A percentile compares a stretch with the other conserved stretches of the same genome.
phyloP scores from a whole-genome alignment of 2,888 invertebrate species.

The Drosophila mulleri region DNA sequence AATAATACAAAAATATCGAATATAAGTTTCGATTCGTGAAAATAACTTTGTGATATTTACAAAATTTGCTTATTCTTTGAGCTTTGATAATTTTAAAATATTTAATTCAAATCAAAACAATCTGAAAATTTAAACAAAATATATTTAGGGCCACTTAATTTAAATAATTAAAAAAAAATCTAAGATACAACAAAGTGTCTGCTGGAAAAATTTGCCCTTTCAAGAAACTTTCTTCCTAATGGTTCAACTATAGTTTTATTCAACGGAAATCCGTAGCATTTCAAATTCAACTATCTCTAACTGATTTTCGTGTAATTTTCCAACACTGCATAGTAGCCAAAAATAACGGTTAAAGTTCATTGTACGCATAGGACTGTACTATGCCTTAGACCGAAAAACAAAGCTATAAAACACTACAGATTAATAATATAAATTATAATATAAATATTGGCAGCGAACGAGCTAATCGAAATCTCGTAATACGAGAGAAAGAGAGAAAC shows the following conservation, averaged over 20 bases:
- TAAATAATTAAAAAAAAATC: background rate
- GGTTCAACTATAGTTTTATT: too few species aligned
- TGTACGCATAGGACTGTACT: conserved; percentile 33
- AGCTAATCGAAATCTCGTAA: conserved; percentile 44
- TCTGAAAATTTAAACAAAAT: background rate
- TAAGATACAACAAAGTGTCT: too few species aligned
- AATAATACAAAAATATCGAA: background rate
- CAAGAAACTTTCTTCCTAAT: too few species aligned
- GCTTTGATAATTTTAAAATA: background rate
- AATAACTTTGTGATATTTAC: background rate
- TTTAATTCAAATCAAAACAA: background rate
- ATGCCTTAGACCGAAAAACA: conserved; percentile 25
- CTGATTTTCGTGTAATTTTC: background rate
- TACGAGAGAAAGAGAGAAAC: conserved; percentile 1
- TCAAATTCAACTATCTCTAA: background rate
- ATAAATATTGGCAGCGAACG: conserved; percentile 22
- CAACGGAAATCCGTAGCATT: too few species aligned
- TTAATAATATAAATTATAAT: conserved; percentile 19
- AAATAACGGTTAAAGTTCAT: conserved; percentile 35
- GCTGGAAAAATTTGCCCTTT: too few species aligned
- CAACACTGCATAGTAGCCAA: conserved; percentile 5
- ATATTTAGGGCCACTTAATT: background rate
- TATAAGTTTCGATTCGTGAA: background rate
- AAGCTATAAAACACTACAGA: conserved; percentile 31
- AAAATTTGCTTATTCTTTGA: background rate